Conservation (phyloP, 1,140 invertebrate genomes). For the Megalonaias nervosa region DNA sequence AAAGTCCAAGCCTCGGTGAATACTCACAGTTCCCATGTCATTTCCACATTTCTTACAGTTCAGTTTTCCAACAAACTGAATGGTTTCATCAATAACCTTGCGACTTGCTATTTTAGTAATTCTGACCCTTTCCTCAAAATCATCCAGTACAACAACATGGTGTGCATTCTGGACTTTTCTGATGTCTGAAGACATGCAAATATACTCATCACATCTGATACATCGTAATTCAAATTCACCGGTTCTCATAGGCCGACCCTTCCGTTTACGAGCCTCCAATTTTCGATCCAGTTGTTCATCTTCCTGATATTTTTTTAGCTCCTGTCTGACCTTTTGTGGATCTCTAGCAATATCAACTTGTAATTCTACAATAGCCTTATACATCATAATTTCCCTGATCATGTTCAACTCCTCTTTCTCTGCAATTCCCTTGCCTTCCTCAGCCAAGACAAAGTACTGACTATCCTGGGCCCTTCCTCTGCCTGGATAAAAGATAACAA, state of each 20-base stretch:
- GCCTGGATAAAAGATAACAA: slow-evolving; percentile 25
- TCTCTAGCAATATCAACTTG: slow-evolving; percentile 19
- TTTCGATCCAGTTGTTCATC: slow-evolving; percentile 41
- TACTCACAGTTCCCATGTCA: slow-evolving; percentile 41
- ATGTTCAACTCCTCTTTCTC: slow-evolving; percentile 50
- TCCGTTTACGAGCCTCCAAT: slow-evolving; percentile 13
- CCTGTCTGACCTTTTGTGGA: slow-evolving; percentile 16
- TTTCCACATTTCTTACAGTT: slow-evolving; percentile 43
- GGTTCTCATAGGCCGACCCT: slow-evolving; percentile 19
- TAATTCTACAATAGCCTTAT: slow-evolving; percentile 38
- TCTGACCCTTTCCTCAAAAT: slow-evolving; percentile 26
- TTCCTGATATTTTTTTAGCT: slow-evolving; percentile 41
- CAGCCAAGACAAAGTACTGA: slow-evolving; percentile 40
- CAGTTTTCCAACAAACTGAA: slow-evolving; percentile 41
- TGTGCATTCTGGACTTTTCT: slow-evolving; percentile 42
- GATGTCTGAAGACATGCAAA: slow-evolving; percentile 37
- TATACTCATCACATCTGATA: slow-evolving; percentile 41
- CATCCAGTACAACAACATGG: slow-evolving; percentile 38
- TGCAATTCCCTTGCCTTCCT: slow-evolving; percentile 27
- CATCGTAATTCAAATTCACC: slow-evolving; percentile 42
- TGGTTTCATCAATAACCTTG: slow-evolving; percentile 15
- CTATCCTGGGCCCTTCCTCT: slow-evolving; percentile 44
- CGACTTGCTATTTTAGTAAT: slow-evolving; percentile 4
- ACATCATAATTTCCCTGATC: slow-evolving; percentile 52
- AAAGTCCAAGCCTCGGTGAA: slow-evolving; percentile 33